Evolutionary conservation across 2,888 invertebrate species (phyloP), one percentile per base, ranked within the genome.

Genomic region (Eueremaeus valkanovi): DNA sequence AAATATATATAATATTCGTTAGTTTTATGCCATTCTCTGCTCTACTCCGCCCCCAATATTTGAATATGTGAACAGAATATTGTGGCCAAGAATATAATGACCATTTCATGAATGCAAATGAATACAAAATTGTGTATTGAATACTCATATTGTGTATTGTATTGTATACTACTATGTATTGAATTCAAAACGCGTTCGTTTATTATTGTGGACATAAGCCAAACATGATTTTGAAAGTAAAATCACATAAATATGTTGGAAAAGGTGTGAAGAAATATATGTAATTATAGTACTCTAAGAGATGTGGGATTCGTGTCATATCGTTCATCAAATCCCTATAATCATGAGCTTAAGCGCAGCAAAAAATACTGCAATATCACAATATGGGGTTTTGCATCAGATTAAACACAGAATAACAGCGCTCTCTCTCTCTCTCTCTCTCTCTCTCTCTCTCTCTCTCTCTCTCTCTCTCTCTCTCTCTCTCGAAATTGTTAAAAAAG

Each of bases 251-350:
- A 66, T 66, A 66, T 24, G 58, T 21, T 36, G 11, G 13, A n/a
- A 66, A 66, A 66, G 66, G 36, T 66, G 66, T 36, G 66, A 66
- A 51, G 16, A 61, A 36, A 66, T 31, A 36, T 66, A 66, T 66
- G 66, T 66, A 66, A 66, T 66, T 66, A 66, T 66, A 66, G 66
- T 36, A 36, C 36, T 66, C 36, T 33, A 66, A 66, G 36, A 66
- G 33, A 66, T 66, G 66, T 66, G 36, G 36, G 66, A 66, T 66
- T 66, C 66, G 66, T 66, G 66, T 66, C 66, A 66, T 66, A 66
- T 66, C 66, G 66, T 36, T 21, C 58, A 16, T 36, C 66, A 66
- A n/a, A 66, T 66, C 66, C 66, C 66, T 66, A 21, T 66, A 66
- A 66, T 66, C 66, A 66, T 66, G 36, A 36, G 66, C 16, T 66